These are phyloP conservation scores for Lamproptera curius DNA, from an alignment of 2,888 invertebrate genomes.

Conservation along the genomic window DNA sequence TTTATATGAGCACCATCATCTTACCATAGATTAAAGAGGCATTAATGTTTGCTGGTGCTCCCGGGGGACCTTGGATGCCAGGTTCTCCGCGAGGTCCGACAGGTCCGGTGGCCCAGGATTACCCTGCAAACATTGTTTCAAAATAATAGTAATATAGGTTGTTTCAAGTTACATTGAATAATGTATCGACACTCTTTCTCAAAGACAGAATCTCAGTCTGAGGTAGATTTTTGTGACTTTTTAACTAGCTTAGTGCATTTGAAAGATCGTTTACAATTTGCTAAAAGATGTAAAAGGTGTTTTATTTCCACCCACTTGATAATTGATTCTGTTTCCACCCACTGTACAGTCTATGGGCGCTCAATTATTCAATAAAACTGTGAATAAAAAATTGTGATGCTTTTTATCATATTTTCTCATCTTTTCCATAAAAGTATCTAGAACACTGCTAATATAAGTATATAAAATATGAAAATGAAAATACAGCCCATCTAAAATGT, in stretches of 20 bases:
- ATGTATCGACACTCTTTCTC: too few relatives aligned
- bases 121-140: slow-evolving; percentile 39
- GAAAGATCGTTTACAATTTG: too few relatives aligned
- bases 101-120: slow-evolving; percentile 69
- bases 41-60: slow-evolving; percentile 46
- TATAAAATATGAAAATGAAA: slow-evolving; percentile 10
- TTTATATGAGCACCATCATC: background rate
- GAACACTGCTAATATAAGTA: background rate
- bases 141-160: too few relatives aligned
- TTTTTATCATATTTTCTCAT: background rate
- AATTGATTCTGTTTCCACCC: slow-evolving; percentile 4
- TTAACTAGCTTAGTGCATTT: too few relatives aligned
- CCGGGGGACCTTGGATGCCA: slow-evolving; percentile 51
- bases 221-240: too few relatives aligned
- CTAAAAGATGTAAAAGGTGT: too few relatives aligned
- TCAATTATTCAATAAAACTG: background rate
- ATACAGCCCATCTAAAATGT: slow-evolving; percentile 15
- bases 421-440: background rate
- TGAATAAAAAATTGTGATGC: background rate
- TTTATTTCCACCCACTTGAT: too few relatives aligned
- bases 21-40: slow-evolving; percentile 52
- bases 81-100: slow-evolving; percentile 59
- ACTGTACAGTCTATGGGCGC: background rate
- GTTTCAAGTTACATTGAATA: too few relatives aligned
- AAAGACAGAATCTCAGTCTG: too few relatives aligned